These are phyloP conservation scores for Enoplosus armatus DNA, from an alignment of 2,797 vertebrate species.

Conservation along the genomic window DNA sequence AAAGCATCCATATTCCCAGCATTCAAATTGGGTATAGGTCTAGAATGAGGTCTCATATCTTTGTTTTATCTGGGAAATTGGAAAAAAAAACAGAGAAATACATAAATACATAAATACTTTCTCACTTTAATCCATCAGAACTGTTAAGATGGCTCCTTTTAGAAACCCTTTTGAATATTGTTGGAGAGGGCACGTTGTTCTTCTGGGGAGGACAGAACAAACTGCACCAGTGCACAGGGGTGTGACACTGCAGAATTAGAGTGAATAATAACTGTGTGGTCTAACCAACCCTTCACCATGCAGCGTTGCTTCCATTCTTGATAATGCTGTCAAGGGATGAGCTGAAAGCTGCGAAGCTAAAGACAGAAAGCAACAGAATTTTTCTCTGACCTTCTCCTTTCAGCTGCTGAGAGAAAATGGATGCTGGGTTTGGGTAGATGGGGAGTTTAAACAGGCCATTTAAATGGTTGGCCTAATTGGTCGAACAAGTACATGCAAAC, in stretches of 20 bases:
- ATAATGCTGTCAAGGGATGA: constrained; percentile 53
- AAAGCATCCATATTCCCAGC: neutral
- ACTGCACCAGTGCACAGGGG: constrained; percentile 53
- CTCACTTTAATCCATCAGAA: neutral
- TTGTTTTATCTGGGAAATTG: neutral
- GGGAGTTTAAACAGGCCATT: constrained; percentile 26
- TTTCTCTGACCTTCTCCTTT: constrained; percentile 45
- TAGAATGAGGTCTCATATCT: too few relatives aligned
- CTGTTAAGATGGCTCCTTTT: neutral
- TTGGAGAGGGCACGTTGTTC: constrained; percentile 39
- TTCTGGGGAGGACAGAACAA: constrained; percentile 45
- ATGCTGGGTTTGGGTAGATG: neutral
- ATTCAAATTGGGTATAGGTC: neutral
- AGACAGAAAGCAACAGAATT: constrained; percentile 29
- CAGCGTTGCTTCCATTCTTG: constrained; percentile 49
- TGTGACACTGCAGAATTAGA: constrained; percentile 62
- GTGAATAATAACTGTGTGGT: constrained; percentile 72
- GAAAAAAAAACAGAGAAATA: neutral
- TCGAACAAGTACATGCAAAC: constrained; percentile 30
- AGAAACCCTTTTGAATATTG: constrained; percentile 4
- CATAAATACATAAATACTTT: too few relatives aligned
- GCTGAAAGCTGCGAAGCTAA: constrained; percentile 27
- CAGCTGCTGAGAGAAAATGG: constrained; percentile 12
- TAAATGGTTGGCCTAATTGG: constrained; percentile 42
- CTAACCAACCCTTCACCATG: constrained; percentile 58